phyloP scores from a whole-genome alignment of 2,113 vertebrate genomes.

The Hystrix brachyura region DNA sequence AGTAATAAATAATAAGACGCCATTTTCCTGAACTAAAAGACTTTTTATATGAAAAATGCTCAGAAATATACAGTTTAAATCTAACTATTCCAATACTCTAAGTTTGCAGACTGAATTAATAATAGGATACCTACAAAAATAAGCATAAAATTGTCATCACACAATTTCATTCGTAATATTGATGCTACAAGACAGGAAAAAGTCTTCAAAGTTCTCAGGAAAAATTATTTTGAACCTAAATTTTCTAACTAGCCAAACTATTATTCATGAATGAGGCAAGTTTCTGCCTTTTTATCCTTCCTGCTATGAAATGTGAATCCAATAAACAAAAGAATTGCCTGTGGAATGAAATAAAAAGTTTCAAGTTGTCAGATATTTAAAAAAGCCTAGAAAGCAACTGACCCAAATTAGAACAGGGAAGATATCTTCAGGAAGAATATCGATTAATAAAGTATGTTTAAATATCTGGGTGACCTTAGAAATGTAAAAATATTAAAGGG shows the following conservation, averaged over 20 bases:
- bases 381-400: background rate
- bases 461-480: background rate
- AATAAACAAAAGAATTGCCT: background rate
- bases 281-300: background rate
- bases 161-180: background rate
- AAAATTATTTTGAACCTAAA: background rate
- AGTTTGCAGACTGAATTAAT: background rate
- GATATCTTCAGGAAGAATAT: background rate
- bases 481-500: background rate
- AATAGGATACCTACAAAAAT: background rate
- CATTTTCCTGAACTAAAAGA: background rate
- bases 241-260: background rate
- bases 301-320: background rate
- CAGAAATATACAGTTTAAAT: background rate
- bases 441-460: background rate
- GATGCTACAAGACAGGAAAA: background rate
- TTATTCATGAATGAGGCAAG: background rate
- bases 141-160: background rate
- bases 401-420: background rate
- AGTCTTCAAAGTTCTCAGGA: background rate
- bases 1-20: slow-evolving; percentile 16
- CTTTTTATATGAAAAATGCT: slow-evolving; percentile 32
- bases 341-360: slow-evolving; percentile 43
- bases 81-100: background rate
- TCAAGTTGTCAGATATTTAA: background rate